Evolutionary conservation across 2,797 vertebrate species (phyloP).

Genomic region (Cygnus olor): DNA sequence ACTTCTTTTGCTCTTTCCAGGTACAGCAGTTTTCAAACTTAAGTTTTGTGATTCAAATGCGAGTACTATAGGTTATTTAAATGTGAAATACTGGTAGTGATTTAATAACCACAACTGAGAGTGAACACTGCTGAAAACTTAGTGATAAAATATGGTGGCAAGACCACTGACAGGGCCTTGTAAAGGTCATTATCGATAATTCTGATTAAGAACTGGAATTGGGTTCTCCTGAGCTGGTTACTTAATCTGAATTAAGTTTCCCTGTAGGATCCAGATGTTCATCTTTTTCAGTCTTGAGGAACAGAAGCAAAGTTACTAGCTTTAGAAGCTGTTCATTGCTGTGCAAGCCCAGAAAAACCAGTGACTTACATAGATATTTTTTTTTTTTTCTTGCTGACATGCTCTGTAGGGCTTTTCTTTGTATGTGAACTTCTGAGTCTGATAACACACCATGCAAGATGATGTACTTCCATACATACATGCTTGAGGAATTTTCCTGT

Average conservation of each 20-base stretch:
- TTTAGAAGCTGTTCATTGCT: background rate
- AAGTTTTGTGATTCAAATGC: background rate
- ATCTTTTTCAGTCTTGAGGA: background rate
- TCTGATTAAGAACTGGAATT: background rate
- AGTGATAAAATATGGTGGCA: background rate
- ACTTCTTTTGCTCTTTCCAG: background rate
- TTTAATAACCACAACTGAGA: background rate
- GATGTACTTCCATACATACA: background rate
- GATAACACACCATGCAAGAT: background rate
- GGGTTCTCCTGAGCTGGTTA: background rate
- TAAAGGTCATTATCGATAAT: background rate
- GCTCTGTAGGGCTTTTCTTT: background rate
- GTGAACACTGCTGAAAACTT: background rate
- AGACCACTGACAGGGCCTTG: background rate
- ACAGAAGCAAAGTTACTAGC: background rate
- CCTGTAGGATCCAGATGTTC: background rate
- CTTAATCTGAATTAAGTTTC: background rate
- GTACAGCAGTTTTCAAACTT: background rate
- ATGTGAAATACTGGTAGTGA: background rate
- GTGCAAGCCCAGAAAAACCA: background rate
- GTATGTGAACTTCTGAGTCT: background rate
- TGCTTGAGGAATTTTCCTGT: background rate
- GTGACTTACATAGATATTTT: background rate
- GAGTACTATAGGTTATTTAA: background rate
- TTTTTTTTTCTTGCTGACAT: background rate